A percentile compares a stretch with the other conserved stretches of the same genome.
Conservation (phyloP, 2,113 vertebrate genomes). For the Microtus ochrogaster region DNA sequence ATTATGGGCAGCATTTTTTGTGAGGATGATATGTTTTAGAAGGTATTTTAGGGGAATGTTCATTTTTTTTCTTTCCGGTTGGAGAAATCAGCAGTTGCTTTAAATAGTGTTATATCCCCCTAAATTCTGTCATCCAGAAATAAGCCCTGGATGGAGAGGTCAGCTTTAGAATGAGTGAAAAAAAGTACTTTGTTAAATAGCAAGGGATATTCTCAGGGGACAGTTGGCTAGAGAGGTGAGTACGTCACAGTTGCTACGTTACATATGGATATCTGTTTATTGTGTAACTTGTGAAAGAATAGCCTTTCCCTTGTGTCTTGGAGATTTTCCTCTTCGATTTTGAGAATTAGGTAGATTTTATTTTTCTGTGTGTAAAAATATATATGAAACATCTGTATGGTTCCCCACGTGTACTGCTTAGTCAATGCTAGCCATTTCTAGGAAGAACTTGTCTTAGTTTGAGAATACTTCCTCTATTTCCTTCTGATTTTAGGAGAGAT, state of each 20-base stretch:
- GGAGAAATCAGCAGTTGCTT: background rate
- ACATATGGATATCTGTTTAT: conserved; percentile 64
- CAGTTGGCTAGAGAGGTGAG: conserved; percentile 24
- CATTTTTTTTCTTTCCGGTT: background rate
- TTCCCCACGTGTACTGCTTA: background rate
- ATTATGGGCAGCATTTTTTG: conserved; percentile 50
- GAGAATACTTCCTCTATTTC: conserved; percentile 25
- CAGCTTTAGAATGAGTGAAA: background rate
- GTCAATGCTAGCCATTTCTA: conserved; percentile 14
- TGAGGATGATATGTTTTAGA: conserved; percentile 6
- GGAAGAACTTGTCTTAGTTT: conserved; percentile 47
- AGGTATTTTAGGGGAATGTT: conserved; percentile 43
- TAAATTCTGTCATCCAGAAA: conserved; percentile 52
- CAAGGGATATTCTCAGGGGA: conserved; percentile 40
- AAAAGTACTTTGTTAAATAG: conserved; percentile 45
- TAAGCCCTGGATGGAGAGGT: conserved; percentile 53
- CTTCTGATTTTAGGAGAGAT: conserved; percentile 39
- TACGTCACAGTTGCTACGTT: conserved; percentile 63
- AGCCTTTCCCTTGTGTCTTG: conserved; percentile 65
- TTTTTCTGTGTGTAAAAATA: conserved; percentile 7
- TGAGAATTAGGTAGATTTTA: conserved; percentile 37
- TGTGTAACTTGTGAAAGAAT: conserved; percentile 74
- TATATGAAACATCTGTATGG: background rate
- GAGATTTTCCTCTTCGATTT: conserved; percentile 55
- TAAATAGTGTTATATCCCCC: conserved; percentile 29